Conservation (phyloP, 2,113 vertebrate genomes). For the Paratilapia polleni region DNA sequence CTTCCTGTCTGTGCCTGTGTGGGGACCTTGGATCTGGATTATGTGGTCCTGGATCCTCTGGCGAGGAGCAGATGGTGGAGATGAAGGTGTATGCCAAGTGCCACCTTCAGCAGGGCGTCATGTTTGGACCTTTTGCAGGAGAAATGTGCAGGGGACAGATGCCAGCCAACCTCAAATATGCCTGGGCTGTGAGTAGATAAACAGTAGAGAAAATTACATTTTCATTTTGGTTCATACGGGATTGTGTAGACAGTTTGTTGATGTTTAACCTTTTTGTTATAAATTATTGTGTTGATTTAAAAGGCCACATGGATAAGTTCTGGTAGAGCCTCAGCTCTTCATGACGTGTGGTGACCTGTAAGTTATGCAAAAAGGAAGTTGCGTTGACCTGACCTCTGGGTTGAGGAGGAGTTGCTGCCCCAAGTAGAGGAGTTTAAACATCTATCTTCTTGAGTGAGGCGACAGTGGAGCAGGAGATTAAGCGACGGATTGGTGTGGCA, state of each 20-base stretch:
- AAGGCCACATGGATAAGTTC: accelerated
- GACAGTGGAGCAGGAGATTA: background rate
- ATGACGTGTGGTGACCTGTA: background rate
- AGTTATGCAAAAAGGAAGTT: background rate
- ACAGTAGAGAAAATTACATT: background rate
- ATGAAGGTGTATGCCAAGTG: constrained; percentile 69
- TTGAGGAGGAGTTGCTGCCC: too few species aligned
- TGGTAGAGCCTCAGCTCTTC: background rate
- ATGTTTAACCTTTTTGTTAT: background rate
- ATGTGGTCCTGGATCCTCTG: constrained; percentile 13
- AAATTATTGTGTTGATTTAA: background rate
- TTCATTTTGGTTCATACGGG: accelerated
- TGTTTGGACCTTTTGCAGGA: constrained; percentile 81
- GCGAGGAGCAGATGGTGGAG: constrained; percentile 27
- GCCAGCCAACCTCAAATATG: constrained; percentile 69
- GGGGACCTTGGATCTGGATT: background rate
- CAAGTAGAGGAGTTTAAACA: too few species aligned
- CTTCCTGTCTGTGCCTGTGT: constrained; percentile 63
- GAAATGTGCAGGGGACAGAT: constrained; percentile 67
- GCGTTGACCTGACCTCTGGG: too few species aligned
- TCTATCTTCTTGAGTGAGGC: too few species aligned
- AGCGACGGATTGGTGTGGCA: accelerated
- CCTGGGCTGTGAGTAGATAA: constrained; percentile 79
- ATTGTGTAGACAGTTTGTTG: background rate
- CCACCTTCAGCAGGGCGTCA: constrained; percentile 70